Conservation (phyloP, 2,797 vertebrate genomes). For the Anolis apletophallus region DNA sequence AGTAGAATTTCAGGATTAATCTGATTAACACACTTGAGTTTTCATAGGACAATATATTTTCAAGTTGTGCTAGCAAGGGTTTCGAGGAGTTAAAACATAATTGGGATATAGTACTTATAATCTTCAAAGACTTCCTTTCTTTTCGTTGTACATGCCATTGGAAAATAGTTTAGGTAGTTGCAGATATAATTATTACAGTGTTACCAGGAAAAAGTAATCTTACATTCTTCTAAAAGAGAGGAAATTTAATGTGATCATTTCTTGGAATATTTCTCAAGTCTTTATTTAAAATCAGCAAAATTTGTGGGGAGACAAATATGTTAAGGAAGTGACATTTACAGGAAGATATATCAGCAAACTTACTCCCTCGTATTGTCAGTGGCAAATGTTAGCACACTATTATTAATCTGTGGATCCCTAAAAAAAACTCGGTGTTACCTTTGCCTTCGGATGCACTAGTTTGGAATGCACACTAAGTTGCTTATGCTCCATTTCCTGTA, state of each 20-base stretch:
- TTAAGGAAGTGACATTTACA: background rate
- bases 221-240: background rate
- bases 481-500: background rate
- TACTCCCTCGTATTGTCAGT: background rate
- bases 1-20: background rate
- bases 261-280: no score
- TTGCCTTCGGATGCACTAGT: background rate
- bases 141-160: no score
- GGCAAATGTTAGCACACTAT: background rate
- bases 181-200: background rate
- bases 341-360: background rate
- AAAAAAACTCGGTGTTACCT: background rate
- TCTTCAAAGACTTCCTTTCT: background rate
- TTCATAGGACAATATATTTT: background rate
- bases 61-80: background rate
- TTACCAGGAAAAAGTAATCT: background rate
- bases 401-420: background rate
- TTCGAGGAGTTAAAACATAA: background rate
- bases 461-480: background rate
- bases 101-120: background rate
- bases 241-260: no score
- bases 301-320: no score
- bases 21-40: no score
- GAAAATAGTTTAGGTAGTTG: background rate
- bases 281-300: background rate